These are phyloP conservation scores for Erpobdella octoculata DNA, from an alignment of 2,888 invertebrate species.

Conservation along the genomic window DNA sequence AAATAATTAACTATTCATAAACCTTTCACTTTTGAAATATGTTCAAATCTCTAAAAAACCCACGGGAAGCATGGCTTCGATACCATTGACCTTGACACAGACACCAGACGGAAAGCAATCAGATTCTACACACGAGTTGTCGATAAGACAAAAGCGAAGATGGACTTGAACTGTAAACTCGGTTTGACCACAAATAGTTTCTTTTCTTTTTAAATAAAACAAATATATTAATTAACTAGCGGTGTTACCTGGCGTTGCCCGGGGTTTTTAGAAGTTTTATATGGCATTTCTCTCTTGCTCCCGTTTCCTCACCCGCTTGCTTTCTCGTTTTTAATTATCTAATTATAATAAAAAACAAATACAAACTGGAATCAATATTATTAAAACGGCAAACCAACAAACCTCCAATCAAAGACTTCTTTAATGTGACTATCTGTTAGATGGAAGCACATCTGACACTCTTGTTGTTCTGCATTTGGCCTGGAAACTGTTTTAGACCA, in stretches of 20 bases:
- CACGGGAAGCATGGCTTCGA: conserved; percentile 80
- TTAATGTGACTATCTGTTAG: conserved; percentile 85
- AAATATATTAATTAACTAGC: too few relatives aligned
- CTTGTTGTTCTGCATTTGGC: conserved; percentile 62
- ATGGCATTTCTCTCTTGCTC: too few relatives aligned
- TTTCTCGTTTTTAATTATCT: too few relatives aligned
- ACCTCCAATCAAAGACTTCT: conserved; percentile 73
- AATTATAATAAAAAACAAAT: too few relatives aligned
- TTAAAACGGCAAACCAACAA: too few relatives aligned
- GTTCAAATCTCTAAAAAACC: conserved; percentile 54
- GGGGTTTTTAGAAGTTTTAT: too few relatives aligned
- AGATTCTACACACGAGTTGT: conserved; percentile 79
- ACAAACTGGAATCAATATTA: too few relatives aligned
- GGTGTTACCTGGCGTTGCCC: too few relatives aligned
- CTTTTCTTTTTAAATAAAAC: too few relatives aligned
- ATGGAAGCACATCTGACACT: conserved; percentile 77
- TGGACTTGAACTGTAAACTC: conserved; percentile 72
- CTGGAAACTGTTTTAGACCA: conserved; percentile 49
- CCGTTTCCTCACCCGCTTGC: too few relatives aligned
- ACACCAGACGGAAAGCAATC: conserved; percentile 88
- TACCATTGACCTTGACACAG: conserved; percentile 82
- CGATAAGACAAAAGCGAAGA: conserved; percentile 80
- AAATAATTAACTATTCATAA: not conserved
- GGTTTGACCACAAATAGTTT: conserved; percentile 47
- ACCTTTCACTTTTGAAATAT: not conserved